phyloP scores from a whole-genome alignment of 2,113 vertebrate species.

The Larimichthys crocea region DNA sequence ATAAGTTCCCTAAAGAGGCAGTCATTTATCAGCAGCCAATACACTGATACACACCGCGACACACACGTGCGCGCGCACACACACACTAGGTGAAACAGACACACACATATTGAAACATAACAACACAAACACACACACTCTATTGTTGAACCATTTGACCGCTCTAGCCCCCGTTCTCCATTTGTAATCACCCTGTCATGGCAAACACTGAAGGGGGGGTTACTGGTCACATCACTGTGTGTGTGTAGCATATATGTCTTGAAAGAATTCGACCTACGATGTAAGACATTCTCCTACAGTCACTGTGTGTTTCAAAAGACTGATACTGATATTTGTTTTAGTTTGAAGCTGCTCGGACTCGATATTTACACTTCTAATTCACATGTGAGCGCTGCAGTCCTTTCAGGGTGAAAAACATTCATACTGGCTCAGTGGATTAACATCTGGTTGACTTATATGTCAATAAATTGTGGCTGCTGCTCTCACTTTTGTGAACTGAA shows the following conservation, averaged over 20 bases:
- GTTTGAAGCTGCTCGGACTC: neutral
- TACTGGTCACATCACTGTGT: slow-evolving; percentile 29
- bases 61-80: slow-evolving; percentile 28
- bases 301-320: neutral
- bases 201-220: slow-evolving; percentile 23
- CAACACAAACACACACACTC: slow-evolving; percentile 51
- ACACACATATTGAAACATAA: slow-evolving; percentile 42
- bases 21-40: slow-evolving; percentile 98
- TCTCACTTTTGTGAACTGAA: neutral
- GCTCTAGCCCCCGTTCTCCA: slow-evolving; percentile 41
- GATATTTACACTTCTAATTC: neutral
- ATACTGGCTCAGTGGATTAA: too few relatives aligned
- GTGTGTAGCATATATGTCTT: slow-evolving; percentile 13
- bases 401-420: neutral
- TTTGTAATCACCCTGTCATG: slow-evolving; percentile 67
- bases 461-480: neutral
- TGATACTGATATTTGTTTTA: neutral
- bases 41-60: slow-evolving; percentile 75
- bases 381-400: neutral
- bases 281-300: neutral
- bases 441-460: neutral
- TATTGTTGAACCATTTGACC: slow-evolving; percentile 65
- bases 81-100: slow-evolving; percentile 35
- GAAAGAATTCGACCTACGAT: slow-evolving; percentile 17
- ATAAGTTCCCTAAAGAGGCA: slow-evolving; percentile 99